phyloP scores from a whole-genome alignment of 2,113 vertebrate species.

The Dissostichus mawsoni region DNA sequence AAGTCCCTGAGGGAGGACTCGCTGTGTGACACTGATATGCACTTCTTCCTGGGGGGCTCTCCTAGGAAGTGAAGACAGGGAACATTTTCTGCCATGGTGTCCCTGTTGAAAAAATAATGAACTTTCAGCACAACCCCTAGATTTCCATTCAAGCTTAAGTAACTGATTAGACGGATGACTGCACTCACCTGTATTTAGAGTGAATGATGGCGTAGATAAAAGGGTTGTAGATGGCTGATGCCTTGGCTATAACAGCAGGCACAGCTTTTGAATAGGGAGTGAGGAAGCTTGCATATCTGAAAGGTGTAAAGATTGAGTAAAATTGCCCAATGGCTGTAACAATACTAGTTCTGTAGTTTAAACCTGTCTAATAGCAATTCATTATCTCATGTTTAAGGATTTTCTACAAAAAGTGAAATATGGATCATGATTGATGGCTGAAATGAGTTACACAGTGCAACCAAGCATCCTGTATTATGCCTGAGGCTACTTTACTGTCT shows the following conservation, averaged over 20 bases:
- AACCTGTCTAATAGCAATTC: not conserved
- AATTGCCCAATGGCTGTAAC: not conserved
- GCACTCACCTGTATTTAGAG: constrained; percentile 91
- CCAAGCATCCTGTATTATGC: constrained; percentile 1
- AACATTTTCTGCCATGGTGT: constrained; percentile 89
- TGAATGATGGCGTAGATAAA: constrained; percentile 95
- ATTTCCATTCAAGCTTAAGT: constrained; percentile 1
- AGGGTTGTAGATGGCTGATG: constrained; percentile 96
- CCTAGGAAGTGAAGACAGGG: constrained; percentile 88
- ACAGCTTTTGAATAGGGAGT: constrained; percentile 92
- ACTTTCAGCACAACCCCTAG: not conserved
- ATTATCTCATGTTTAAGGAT: constrained; percentile 1
- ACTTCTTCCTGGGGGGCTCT: constrained; percentile 78
- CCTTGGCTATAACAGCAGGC: constrained; percentile 95
- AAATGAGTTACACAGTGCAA: constrained; percentile 20
- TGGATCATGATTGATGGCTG: constrained; percentile 21
- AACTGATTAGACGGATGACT: not conserved
- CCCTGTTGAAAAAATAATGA: constrained; percentile 73
- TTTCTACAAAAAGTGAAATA: constrained; percentile 10
- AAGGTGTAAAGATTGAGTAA: constrained; percentile 27
- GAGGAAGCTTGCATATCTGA: constrained; percentile 88
- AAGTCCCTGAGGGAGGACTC: constrained; percentile 82
- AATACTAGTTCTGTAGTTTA: not conserved
- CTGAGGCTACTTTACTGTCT: not conserved
- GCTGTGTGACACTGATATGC: constrained; percentile 83